Conservation (phyloP, 2,797 vertebrate species). For the Spinus olivaceus region DNA sequence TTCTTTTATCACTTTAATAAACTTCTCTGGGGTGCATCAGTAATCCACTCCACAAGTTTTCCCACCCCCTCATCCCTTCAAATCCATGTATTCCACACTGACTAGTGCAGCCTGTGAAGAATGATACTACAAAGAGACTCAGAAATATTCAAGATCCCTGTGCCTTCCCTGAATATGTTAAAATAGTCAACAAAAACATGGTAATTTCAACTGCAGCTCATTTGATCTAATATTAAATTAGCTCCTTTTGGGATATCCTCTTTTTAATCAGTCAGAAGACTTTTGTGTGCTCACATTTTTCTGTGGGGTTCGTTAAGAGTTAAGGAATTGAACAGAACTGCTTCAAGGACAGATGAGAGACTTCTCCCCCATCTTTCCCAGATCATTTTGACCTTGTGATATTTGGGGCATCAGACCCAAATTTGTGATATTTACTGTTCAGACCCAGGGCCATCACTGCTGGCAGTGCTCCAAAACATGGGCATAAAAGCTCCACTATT, state of each 20-base stretch:
- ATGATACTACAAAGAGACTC: conserved; percentile 59
- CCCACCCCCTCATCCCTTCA: neutral
- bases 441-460: neutral
- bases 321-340: conserved; percentile 23
- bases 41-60: conserved; percentile 14
- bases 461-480: neutral
- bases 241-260: conserved; percentile 40
- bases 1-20: conserved; percentile 51
- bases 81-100: conserved; percentile 48
- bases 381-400: conserved; percentile 15
- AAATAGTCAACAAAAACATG: conserved; percentile 67
- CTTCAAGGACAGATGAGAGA: conserved; percentile 36
- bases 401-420: neutral
- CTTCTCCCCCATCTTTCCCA: neutral
- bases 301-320: conserved; percentile 38
- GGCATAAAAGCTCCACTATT: neutral
- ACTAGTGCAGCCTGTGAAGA: conserved; percentile 33
- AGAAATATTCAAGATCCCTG: conserved; percentile 47
- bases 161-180: conserved; percentile 60
- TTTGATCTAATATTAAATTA: conserved; percentile 71
- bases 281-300: conserved; percentile 42
- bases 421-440: too few relatives aligned
- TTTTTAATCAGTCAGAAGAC: conserved; percentile 45
- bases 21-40: conserved; percentile 44
- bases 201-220: conserved; percentile 53